A percentile compares a stretch with the other conserved stretches of the same genome.
Conservation (phyloP, 2,797 vertebrate species). For the Odontamblyopus lacepedii region DNA sequence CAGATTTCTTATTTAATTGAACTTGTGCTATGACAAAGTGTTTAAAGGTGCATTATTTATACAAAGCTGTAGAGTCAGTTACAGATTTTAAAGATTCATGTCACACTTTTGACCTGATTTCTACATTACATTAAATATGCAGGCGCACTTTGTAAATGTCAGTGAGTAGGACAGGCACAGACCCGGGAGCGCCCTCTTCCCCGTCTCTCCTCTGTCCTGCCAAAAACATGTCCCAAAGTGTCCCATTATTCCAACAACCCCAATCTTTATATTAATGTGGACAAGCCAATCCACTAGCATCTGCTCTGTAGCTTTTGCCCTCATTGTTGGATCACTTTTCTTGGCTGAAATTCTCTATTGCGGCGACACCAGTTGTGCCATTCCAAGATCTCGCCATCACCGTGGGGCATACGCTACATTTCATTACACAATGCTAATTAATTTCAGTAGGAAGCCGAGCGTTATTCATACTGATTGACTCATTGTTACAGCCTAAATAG, state of each 20-base stretch:
- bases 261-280: constrained; percentile 54
- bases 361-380: constrained; percentile 26
- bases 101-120: constrained; percentile 26
- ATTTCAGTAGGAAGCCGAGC: constrained; percentile 59
- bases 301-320: constrained; percentile 59
- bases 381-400: constrained; percentile 27
- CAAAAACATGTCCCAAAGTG: constrained; percentile 37
- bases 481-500: constrained; percentile 57
- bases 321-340: constrained; percentile 27
- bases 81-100: constrained; percentile 19
- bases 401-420: constrained; percentile 38
- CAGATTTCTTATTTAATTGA: too few species aligned
- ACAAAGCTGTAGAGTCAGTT: constrained; percentile 15
- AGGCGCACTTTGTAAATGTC: constrained; percentile 13
- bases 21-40: not conserved
- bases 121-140: constrained; percentile 24
- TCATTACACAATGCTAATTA: constrained; percentile 69
- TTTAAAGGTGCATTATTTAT: not conserved
- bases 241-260: constrained; percentile 48
- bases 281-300: constrained; percentile 41
- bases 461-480: constrained; percentile 59
- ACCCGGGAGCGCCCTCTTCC: not conserved
- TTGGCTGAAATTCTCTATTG: constrained; percentile 26
- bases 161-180: not conserved
- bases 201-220: constrained; percentile 23